phyloP scores from a whole-genome alignment of 2,888 invertebrate genomes.

The Xestia rhomboidea region DNA sequence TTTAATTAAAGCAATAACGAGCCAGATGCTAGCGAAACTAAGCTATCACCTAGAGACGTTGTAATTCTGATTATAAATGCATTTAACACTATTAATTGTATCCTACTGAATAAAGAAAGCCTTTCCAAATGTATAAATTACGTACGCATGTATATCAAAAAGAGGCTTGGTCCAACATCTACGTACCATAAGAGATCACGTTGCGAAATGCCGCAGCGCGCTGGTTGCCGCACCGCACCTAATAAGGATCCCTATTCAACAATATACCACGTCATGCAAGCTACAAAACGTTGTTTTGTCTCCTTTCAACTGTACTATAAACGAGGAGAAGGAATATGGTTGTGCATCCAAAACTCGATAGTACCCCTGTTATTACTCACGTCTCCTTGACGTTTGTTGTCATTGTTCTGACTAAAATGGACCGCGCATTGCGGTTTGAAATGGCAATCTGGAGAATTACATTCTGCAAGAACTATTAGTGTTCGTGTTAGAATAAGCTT shows the following conservation, averaged over 20 bases:
- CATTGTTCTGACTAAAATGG: constrained; percentile 70
- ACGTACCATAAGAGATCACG: constrained; percentile 41
- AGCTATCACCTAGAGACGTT: not conserved
- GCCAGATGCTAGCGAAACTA: not conserved
- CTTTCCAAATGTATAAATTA: constrained; percentile 13
- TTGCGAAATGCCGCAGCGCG: constrained; percentile 68
- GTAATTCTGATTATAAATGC: not conserved
- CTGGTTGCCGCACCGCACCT: constrained; percentile 68
- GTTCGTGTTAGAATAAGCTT: constrained; percentile 50
- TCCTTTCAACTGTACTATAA: constrained; percentile 46
- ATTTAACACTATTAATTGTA: not conserved
- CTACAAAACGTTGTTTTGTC: constrained; percentile 57
- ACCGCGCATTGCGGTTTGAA: constrained; percentile 55
- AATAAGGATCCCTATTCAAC: constrained; percentile 76
- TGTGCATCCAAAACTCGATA: constrained; percentile 64
- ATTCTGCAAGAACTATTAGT: constrained; percentile 50
- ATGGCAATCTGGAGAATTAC: constrained; percentile 62
- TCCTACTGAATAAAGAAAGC: not conserved
- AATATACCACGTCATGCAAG: constrained; percentile 64
- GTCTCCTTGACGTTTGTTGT: constrained; percentile 67
- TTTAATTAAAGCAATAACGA: constrained; percentile 1
- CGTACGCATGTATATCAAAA: constrained; percentile 15
- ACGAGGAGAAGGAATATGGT: constrained; percentile 53
- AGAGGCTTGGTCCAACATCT: constrained; percentile 43
- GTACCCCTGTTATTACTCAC: constrained; percentile 64